These are phyloP conservation scores for Mugil cephalus DNA, from an alignment of 2,113 vertebrate species.

Conservation along the genomic window DNA sequence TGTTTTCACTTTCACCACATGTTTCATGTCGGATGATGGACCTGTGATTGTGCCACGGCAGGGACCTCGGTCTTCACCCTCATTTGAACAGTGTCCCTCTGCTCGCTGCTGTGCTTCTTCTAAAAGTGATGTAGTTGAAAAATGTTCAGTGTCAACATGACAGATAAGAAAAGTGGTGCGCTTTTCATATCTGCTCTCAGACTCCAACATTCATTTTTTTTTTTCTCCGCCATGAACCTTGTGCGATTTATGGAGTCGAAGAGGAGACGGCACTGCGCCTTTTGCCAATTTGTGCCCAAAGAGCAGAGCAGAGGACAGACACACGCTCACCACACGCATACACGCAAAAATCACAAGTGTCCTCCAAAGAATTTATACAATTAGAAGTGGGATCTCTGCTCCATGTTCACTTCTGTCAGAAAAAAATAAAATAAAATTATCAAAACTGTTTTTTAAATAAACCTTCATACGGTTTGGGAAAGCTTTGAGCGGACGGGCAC, in stretches of 20 bases:
- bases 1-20: constrained; percentile 41
- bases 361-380: constrained; percentile 41
- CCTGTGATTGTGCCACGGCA: constrained; percentile 44
- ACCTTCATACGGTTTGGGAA: constrained; percentile 25
- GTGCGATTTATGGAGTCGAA: constrained; percentile 1
- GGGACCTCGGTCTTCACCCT: not conserved
- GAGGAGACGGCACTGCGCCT: constrained; percentile 18
- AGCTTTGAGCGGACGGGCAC: constrained; percentile 21
- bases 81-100: constrained; percentile 26
- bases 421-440: constrained; percentile 52
- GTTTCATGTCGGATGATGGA: constrained; percentile 36
- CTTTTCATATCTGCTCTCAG: constrained; percentile 14
- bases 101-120: constrained; percentile 61
- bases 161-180: constrained; percentile 33
- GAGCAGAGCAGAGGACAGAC: constrained; percentile 23
- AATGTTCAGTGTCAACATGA: constrained; percentile 62
- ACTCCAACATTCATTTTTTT: not conserved
- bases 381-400: constrained; percentile 48
- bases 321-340: constrained; percentile 38
- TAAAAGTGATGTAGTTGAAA: constrained; percentile 34
- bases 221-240: constrained; percentile 4
- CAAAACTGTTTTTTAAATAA: constrained; percentile 22
- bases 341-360: constrained; percentile 31
- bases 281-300: constrained; percentile 36
- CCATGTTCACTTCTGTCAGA: constrained; percentile 4